A percentile compares a stretch with the other conserved stretches of the same genome.
These are phyloP conservation scores for Semicossyphus pulcher DNA, from an alignment of 2,113 vertebrate species.

Conservation along the genomic window DNA sequence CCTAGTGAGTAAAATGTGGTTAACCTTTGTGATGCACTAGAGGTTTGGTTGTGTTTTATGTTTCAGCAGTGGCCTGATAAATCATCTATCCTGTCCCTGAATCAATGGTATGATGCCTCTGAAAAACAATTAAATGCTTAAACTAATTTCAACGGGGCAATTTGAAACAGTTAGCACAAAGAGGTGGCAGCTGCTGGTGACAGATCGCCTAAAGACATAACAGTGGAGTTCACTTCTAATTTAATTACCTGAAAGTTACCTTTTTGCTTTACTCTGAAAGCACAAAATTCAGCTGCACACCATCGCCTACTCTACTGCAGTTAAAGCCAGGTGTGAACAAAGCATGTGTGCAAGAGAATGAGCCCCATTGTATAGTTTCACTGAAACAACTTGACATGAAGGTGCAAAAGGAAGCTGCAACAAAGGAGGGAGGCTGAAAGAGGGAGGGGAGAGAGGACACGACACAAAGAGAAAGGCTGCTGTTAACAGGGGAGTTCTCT, in stretches of 20 bases:
- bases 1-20: too few relatives aligned
- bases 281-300: background rate
- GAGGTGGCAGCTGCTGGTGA: background rate
- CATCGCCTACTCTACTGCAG: background rate
- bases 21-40: too few relatives aligned
- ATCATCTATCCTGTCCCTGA: background rate
- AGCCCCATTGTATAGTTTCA: constrained; percentile 33
- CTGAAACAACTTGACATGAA: constrained; percentile 55
- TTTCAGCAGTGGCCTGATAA: too few relatives aligned
- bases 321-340: background rate
- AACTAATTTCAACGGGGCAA: background rate
- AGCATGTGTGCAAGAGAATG: constrained; percentile 15
- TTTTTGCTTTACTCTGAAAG: background rate
- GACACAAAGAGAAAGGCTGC: constrained; percentile 44
- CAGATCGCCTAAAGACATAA: background rate
- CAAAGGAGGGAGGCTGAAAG: constrained; percentile 50
- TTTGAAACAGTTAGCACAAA: background rate
- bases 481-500: constrained; percentile 25
- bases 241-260: constrained; percentile 1
- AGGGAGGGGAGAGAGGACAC: constrained; percentile 28
- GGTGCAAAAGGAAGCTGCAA: constrained; percentile 58
- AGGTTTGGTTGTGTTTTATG: too few relatives aligned
- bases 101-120: background rate
- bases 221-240: background rate
- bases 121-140: background rate